Evolutionary conservation across 2,888 invertebrate genomes (phyloP), one percentile per base, ranked within the genome.

Genomic region (Toxonevra muliebris): DNA sequence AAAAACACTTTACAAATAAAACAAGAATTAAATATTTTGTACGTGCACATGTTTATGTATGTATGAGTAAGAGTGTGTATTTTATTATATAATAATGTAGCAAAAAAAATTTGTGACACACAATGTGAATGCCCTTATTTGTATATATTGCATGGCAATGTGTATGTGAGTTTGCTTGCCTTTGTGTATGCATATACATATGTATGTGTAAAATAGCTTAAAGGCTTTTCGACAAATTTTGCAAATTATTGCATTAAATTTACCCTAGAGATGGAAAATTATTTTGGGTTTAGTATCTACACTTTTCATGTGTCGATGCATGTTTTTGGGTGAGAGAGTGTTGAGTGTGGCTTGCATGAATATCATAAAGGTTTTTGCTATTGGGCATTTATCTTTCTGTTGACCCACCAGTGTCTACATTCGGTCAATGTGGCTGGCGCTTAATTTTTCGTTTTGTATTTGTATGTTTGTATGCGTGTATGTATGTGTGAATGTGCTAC

Each of bases 221-320:
- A 77, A 77, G 79, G 78, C 74, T 78, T 79, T 77, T 79, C 45
- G 77, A 79, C 79, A 79, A 79, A 79, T 79, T 79, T 79, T 80
- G 78, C 79, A 79, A 79, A 79, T 79, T 79, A 79, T 79, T 79
- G 79, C 77, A 79, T 79, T 78, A 79, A 79, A 79, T 77, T 79
- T 79, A 77, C 79, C 79, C 80, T 77, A 77, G 77, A 79, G 79
- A 59, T 58, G 11, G n/a, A 42, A 15, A 20, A 20, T 13, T 53
- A 17, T 17, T 52, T 55, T 58, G 20, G 52, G 30, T 53, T 48
- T 30, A 52, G 19, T 53, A 4, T 41, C 50, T 48, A 11, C 2
- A 8, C 13, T 13, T 40, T 15, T 11, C 41, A 30, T 7, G 30
- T 30, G 30, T 30, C 30, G 30, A 30, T 30, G 30, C 30, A 30